Conservation (phyloP, 2,113 vertebrate genomes). For the Psittacus erithacus region DNA sequence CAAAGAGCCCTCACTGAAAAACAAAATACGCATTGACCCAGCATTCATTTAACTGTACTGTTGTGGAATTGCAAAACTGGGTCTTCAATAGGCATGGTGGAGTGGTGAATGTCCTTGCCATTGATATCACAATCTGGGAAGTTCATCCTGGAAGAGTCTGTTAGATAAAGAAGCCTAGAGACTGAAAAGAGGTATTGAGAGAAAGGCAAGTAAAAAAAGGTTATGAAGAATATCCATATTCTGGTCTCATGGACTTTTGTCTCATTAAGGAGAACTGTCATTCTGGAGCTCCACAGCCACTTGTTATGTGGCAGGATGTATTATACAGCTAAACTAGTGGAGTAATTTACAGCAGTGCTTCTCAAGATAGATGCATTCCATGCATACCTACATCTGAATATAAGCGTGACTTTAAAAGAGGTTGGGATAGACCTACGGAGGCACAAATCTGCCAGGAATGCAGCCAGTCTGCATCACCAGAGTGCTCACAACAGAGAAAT, state of each 20-base stretch:
- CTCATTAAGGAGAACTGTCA: background rate
- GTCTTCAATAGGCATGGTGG: background rate
- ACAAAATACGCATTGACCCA: background rate
- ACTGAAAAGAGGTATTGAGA: background rate
- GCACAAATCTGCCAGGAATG: constrained; percentile 29
- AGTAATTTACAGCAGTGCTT: background rate
- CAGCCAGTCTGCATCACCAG: background rate
- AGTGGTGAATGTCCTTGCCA: background rate
- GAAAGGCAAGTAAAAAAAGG: background rate
- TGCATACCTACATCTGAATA: constrained; percentile 14
- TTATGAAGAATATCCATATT: background rate
- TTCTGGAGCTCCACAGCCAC: background rate
- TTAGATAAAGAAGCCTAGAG: background rate
- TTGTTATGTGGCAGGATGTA: background rate
- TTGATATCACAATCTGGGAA: background rate
- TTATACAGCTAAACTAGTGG: background rate
- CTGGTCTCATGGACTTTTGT: background rate
- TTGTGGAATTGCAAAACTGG: background rate
- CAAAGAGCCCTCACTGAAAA: background rate
- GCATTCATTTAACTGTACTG: background rate
- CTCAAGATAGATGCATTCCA: background rate
- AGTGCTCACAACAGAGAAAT: background rate
- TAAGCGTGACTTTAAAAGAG: background rate
- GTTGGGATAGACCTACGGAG: background rate
- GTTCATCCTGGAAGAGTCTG: background rate